A percentile compares a stretch with the other conserved stretches of the same genome.
phyloP scores from a whole-genome alignment of 2,113 vertebrate genomes.

The Laterallus jamaicensis region DNA sequence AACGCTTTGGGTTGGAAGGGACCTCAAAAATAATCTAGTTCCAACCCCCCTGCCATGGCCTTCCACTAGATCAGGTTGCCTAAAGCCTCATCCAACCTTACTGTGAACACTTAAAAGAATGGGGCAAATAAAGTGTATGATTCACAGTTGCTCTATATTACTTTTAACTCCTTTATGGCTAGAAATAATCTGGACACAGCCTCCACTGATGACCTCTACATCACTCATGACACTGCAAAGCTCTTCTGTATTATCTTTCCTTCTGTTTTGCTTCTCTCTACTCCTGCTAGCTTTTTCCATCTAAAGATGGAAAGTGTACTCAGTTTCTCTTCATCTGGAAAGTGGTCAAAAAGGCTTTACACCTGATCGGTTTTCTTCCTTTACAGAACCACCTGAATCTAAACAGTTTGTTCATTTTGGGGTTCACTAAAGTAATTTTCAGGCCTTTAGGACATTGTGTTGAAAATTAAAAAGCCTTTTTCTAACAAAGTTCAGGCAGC shows the following conservation, averaged over 20 bases:
- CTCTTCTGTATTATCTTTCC: background rate
- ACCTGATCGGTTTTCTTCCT: background rate
- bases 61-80: no score
- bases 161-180: background rate
- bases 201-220: background rate
- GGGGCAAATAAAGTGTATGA: background rate
- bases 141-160: background rate
- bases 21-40: no score
- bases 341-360: background rate
- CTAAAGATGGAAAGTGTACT: background rate
- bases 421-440: background rate
- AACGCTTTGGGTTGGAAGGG: no score
- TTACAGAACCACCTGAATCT: background rate
- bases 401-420: background rate
- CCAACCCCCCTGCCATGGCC: no score
- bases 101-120: no score
- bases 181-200: background rate
- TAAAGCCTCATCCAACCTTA: no score
- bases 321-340: background rate
- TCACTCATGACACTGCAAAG: background rate
- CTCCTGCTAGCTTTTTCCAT: background rate
- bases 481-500: background rate
- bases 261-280: background rate
- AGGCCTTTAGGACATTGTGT: background rate
- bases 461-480: background rate